Percentiles rank a stretch among this genome's conserved stretches.
Conservation (phyloP, 2,797 vertebrate genomes). For the Sparus aurata region DNA sequence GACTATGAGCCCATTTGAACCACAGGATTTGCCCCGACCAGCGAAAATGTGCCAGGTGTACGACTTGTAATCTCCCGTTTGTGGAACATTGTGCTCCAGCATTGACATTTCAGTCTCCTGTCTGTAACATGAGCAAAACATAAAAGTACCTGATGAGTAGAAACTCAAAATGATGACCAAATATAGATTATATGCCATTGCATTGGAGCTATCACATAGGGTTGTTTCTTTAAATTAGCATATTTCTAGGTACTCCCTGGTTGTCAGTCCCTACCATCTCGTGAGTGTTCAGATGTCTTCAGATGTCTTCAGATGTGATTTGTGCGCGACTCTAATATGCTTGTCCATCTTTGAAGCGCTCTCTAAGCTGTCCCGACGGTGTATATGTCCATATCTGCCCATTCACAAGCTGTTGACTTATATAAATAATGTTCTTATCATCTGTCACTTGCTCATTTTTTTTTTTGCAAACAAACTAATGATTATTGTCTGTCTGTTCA, state of each 20-base stretch:
- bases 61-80: conserved; percentile 41
- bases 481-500: conserved; percentile 62
- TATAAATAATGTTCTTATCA: not conserved
- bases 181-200: not conserved
- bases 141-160: not conserved
- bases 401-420: conserved; percentile 24
- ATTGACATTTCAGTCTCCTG: conserved; percentile 15
- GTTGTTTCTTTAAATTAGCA: not conserved
- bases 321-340: conserved; percentile 36
- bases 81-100: conserved; percentile 13
- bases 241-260: not conserved
- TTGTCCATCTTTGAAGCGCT: conserved; percentile 35
- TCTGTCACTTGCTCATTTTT: not conserved
- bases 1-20: conserved; percentile 41
- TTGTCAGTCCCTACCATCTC: not conserved
- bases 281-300: conserved; percentile 19
- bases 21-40: conserved; percentile 45
- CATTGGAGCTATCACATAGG: not conserved
- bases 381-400: conserved; percentile 26
- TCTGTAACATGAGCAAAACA: conserved; percentile 10
- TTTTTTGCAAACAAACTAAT: not conserved
- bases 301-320: conserved; percentile 30
- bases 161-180: conserved; percentile 1
- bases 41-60: conserved; percentile 43
- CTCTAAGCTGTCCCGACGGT: conserved; percentile 47